Conservation (phyloP, 2,888 invertebrate species). For the Trichopoda pennipes region DNA sequence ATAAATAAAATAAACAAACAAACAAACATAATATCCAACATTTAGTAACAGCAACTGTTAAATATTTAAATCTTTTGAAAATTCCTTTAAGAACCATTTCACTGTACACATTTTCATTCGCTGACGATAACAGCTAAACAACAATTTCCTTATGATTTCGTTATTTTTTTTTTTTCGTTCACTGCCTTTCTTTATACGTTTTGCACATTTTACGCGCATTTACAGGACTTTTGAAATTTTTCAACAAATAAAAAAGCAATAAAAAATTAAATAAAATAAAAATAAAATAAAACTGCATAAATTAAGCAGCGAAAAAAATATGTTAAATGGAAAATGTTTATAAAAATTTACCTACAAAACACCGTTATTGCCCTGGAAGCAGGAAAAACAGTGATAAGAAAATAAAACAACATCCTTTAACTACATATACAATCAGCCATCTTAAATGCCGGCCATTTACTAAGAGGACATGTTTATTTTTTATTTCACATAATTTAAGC, state of each 20-base stretch:
- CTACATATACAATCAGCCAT: conserved; percentile 27
- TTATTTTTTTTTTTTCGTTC: too few relatives aligned
- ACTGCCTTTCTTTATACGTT: too few relatives aligned
- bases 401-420: conserved; percentile 9
- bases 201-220: conserved; percentile 15
- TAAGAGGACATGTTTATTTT: neutral
- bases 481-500: neutral
- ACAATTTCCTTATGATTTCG: too few relatives aligned
- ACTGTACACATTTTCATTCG: neutral
- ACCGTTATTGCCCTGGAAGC: neutral
- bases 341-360: neutral
- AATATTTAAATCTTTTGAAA: conserved; percentile 10
- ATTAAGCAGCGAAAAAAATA: conserved; percentile 12
- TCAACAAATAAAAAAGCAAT: conserved; percentile 49
- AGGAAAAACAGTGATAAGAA: neutral
- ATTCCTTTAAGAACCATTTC: neutral
- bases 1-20: neutral
- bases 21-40: too few relatives aligned
- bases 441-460: neutral
- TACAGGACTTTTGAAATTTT: conserved; percentile 46
- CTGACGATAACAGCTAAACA: too few relatives aligned
- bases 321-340: conserved; percentile 31
- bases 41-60: conserved; percentile 23
- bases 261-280: neutral
- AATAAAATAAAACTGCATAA: conserved; percentile 3